Conservation (phyloP, 2,888 invertebrate genomes). For the Halocaridina rubra region DNA sequence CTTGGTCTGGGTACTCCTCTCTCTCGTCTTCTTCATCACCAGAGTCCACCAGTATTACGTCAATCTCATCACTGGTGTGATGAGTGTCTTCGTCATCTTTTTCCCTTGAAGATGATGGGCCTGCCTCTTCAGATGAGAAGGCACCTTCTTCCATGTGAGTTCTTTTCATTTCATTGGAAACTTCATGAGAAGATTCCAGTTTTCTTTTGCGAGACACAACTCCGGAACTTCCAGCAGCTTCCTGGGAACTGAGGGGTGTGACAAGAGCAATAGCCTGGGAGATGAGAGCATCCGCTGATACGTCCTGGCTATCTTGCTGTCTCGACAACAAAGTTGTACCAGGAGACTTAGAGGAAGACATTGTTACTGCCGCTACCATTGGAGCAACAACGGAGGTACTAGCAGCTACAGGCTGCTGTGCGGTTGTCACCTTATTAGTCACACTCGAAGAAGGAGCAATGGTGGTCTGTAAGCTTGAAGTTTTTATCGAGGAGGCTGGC, state of each 20-base stretch:
- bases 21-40: slow-evolving; percentile 35
- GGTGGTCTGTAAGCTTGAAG: slow-evolving; percentile 30
- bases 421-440: slow-evolving; percentile 14
- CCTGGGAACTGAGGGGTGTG: slow-evolving; percentile 43
- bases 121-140: slow-evolving; percentile 13
- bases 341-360: slow-evolving; percentile 14
- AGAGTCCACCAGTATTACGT: slow-evolving; percentile 38
- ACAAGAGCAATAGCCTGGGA: slow-evolving; percentile 62
- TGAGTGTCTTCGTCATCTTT: slow-evolving; percentile 32
- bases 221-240: slow-evolving; percentile 20
- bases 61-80: slow-evolving; percentile 22
- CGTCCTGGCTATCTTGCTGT: slow-evolving; percentile 32
- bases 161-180: slow-evolving; percentile 46
- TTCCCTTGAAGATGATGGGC: slow-evolving; percentile 37
- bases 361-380: background rate
- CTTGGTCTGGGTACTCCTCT: slow-evolving; percentile 16
- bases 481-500: slow-evolving; percentile 9
- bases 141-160: slow-evolving; percentile 42
- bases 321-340: background rate
- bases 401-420: slow-evolving; percentile 12
- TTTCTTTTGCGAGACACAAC: slow-evolving; percentile 48
- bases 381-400: slow-evolving; percentile 41
- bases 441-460: slow-evolving; percentile 33
- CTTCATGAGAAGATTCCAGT: slow-evolving; percentile 45
- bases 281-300: slow-evolving; percentile 55